Percentiles rank a stretch among this genome's conserved stretches.
These are phyloP conservation scores for Nothobranchius kuhntae DNA, from an alignment of 2,113 vertebrate species.

Conservation along the genomic window DNA sequence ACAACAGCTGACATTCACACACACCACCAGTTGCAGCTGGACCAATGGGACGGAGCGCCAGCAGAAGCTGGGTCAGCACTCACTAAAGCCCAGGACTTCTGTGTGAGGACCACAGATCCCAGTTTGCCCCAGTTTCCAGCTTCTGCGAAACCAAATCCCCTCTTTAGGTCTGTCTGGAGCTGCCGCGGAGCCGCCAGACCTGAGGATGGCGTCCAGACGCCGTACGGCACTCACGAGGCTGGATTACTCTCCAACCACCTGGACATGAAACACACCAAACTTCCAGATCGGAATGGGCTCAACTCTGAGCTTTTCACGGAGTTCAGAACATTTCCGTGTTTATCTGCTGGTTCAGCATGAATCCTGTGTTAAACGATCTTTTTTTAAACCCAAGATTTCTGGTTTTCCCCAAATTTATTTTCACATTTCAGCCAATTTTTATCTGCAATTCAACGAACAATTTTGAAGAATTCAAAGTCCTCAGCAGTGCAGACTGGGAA, in stretches of 20 bases:
- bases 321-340: neutral
- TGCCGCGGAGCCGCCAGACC: slow-evolving; percentile 44
- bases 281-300: neutral
- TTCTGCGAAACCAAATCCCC: slow-evolving; percentile 61
- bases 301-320: neutral
- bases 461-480: too few relatives aligned
- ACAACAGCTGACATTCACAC: slow-evolving; percentile 39
- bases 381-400: too few relatives aligned
- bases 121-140: slow-evolving; percentile 62
- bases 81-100: slow-evolving; percentile 26
- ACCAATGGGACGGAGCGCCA: slow-evolving; percentile 49
- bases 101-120: slow-evolving; percentile 56
- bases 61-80: slow-evolving; percentile 13
- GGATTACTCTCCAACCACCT: slow-evolving; percentile 61
- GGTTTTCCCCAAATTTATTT: too few relatives aligned
- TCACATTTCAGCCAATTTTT: too few relatives aligned
- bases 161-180: slow-evolving; percentile 61
- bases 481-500: too few relatives aligned
- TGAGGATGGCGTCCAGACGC: slow-evolving; percentile 45
- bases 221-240: slow-evolving; percentile 16
- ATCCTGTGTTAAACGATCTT: too few relatives aligned
- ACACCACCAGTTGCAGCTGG: slow-evolving; percentile 55
- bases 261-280: slow-evolving; percentile 17
- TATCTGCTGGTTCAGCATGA: too few relatives aligned
- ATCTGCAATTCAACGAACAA: too few relatives aligned